Base-by-base conservation (phyloP, 2,888 invertebrate genomes). In the Drosophila nigritarsus region DNA sequence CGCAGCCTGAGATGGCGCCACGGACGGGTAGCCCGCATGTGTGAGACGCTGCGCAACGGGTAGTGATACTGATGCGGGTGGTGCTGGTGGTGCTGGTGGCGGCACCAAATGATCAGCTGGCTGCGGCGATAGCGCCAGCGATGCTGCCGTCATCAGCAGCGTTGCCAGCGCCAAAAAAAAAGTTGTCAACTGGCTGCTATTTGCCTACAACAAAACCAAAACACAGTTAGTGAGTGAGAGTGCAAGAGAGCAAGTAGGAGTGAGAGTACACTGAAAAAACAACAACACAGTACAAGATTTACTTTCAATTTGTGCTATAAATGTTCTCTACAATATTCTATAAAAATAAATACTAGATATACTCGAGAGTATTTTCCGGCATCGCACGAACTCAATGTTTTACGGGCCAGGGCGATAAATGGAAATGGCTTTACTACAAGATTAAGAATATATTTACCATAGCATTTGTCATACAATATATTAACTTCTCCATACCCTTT, bases 101-200 rank as follows among this genome's bases (percentile, higher is more conserved):
- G 92, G 92, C 54, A 92, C 79, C 61, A 93, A 69, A 58, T 92
- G 91, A 73, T 92, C 92, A 38, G 88, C 83, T n/a, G 92, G 92
- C 42, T 81, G 82, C 9, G 77, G 72, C 42, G 59, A 66, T 49
- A 51, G 61, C 40, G 53, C 53, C 40, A 55, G 68, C 48, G 53
- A 51, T 20, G 7, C 59, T 59, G 63, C 40, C 18, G 65, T 51
- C 45, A 67, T 51, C 6, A 69, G 70, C 61, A 76, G 58, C 30
- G 68, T 36, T 20, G 65, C 67, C 68, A 82, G 55, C 30, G 51
- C 53, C 1, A 80, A 34, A 15, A 36, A 34, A 51, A 68, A 49
- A 30, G 70, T 61, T 61, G 75, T 65, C 70, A 78, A 60, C 75
- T 69, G 76, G 64, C 77, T 64, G 56, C 61, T 27, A 18, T 59